Conservation (phyloP, 2,113 vertebrate species). For the Poeciliopsis occidentalis region DNA sequence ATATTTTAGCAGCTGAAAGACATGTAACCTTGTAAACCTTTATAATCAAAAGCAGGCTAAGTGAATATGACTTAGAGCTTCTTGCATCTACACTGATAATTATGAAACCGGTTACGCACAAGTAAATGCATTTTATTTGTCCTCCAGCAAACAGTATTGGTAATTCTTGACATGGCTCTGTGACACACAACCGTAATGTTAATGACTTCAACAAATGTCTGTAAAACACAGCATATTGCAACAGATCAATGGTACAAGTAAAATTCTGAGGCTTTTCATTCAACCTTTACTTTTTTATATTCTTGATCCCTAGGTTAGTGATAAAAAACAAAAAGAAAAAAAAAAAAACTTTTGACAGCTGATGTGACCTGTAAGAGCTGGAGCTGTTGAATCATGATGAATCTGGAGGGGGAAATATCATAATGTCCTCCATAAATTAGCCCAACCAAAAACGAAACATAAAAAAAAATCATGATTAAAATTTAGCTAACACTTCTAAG, state of each 20-base stretch:
- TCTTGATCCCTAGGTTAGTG: conserved; percentile 4
- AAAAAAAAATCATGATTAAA: background rate
- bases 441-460: background rate
- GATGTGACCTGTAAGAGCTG: conserved; percentile 4
- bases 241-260: conserved; percentile 4
- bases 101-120: background rate
- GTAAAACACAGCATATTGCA: conserved; percentile 5
- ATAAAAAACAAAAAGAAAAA: conserved; percentile 33
- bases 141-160: background rate
- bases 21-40: background rate
- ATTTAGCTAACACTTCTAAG: conserved; percentile 6
- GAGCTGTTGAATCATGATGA: conserved; percentile 11
- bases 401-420: background rate
- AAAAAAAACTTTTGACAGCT: background rate
- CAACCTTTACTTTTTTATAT: background rate
- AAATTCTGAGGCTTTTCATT: background rate
- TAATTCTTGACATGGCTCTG: background rate
- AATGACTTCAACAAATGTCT: conserved; percentile 20
- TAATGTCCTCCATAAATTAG: conserved; percentile 37
- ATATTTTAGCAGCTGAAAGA: background rate
- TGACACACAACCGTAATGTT: conserved; percentile 28
- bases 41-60: background rate
- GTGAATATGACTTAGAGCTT: background rate
- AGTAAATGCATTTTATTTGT: background rate
- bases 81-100: background rate